Evolutionary conservation across 1,140 invertebrate species (phyloP).

Genomic region (Sitobion miscanthi): DNA sequence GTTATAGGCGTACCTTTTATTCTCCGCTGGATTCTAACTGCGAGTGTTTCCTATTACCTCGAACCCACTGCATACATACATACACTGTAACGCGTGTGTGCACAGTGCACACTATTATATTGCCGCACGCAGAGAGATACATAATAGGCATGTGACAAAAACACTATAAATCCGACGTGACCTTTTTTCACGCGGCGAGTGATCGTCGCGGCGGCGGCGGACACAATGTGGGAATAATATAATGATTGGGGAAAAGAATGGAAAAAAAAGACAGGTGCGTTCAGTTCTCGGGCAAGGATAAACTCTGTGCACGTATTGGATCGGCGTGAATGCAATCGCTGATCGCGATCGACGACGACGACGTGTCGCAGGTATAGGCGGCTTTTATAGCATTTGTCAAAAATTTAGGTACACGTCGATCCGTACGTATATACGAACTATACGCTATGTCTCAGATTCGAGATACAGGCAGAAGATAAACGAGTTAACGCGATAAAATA

Average conservation of each 20-base stretch:
- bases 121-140: neutral
- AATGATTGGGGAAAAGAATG: neutral
- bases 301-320: neutral
- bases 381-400: neutral
- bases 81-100: neutral
- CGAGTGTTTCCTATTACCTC: neutral
- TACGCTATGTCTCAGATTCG: neutral
- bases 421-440: neutral
- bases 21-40: too few relatives aligned
- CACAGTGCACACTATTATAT: neutral
- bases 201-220: neutral
- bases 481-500: neutral
- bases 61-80: neutral
- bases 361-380: neutral
- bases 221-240: neutral
- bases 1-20: too few relatives aligned
- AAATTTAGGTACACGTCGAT: neutral
- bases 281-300: neutral
- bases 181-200: neutral
- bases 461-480: neutral
- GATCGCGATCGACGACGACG: neutral
- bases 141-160: slow-evolving; percentile 4
- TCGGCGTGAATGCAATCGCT: neutral
- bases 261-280: neutral
- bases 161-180: neutral